Percentiles rank a stretch among this genome's conserved stretches.
Conservation (phyloP, 1,140 invertebrate species). For the Mercenaria mercenaria region DNA sequence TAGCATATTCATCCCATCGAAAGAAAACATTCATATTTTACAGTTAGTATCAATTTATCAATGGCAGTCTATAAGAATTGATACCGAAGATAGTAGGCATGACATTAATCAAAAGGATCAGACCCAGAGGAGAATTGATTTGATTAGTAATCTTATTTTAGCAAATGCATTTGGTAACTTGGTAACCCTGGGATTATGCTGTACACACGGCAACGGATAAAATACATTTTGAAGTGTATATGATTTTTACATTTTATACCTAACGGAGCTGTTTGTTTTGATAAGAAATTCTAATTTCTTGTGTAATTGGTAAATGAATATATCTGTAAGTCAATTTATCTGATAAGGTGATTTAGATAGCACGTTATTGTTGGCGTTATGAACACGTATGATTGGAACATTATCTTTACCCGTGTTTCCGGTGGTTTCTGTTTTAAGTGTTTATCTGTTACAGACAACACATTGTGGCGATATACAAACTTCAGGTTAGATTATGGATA, state of each 20-base stretch:
- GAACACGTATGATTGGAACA: not conserved
- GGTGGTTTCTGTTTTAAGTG: not conserved
- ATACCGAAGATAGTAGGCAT: not conserved
- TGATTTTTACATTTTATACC: no score
- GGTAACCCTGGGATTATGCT: no score
- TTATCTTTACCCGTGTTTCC: not conserved
- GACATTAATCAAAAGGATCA: no score
- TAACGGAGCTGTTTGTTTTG: no score
- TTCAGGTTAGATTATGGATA: constrained; percentile 69
- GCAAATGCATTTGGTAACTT: no score
- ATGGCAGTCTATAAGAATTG: not conserved
- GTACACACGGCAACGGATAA: no score
- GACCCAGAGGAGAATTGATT: no score
- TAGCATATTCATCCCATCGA: not conserved
- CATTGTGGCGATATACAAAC: constrained; percentile 70
- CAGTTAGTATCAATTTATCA: constrained; percentile 30
- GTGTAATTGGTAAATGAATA: not conserved
- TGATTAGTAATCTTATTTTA: no score
- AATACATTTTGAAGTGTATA: no score
- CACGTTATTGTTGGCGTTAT: not conserved
- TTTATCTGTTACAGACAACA: constrained; percentile 53
- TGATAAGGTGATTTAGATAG: not conserved
- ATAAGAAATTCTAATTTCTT: no score
- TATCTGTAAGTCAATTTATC: not conserved
- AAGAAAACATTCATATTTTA: constrained; percentile 63